Base-by-base conservation (phyloP, 2,113 vertebrate genomes). In the Xenopus laevis region DNA sequence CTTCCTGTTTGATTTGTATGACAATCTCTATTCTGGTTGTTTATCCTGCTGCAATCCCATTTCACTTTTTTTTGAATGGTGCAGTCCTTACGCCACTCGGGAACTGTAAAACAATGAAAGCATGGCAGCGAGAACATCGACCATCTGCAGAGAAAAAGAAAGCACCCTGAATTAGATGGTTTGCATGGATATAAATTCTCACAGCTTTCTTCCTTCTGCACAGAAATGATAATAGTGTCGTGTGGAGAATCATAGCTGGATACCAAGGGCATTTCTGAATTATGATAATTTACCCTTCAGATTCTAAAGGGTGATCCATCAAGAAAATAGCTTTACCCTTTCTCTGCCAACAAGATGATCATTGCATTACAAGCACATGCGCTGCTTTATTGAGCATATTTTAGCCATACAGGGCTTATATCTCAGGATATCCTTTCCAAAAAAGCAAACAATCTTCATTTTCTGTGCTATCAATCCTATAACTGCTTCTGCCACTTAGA, bases 1-100 rank as follows among this genome's bases (percentile, higher is more conserved):
- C 44, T 65, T 65, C 63, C 6, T 65, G n/a, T 65, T 65, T 65
- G 63, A 65, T 65, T 65, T 65, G 63, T 46, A 65, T 65, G 40
- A 44, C n/a, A 65, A 46, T 65, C 18, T 65, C 63, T 10, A 47
- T 65, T 33, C 40, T n/a, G 63, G 17, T 6, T 65, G 40, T 65
- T 65, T 65, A 65, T 46, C 63, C 44, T 46, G 17, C 63, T 0
- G 20, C 44, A 46, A 65, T 18, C 44, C 63, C 63, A 46, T 46
- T 65, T 65, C 18, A n/a, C 63, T 65, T 65, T 40, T 50, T 27
- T 65, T 65, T 65, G 2, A 40, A 65, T 65, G 63, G 30, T 46
- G 44, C 63, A 65, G 63, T 45, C 10, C 11, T 65, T 46, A 40
- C 16, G 63, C 63, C 44, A 46, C n/a, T 45, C 13, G 63, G 63